Conservation (phyloP, 2,113 vertebrate species). For the Oreochromis spilurus region DNA sequence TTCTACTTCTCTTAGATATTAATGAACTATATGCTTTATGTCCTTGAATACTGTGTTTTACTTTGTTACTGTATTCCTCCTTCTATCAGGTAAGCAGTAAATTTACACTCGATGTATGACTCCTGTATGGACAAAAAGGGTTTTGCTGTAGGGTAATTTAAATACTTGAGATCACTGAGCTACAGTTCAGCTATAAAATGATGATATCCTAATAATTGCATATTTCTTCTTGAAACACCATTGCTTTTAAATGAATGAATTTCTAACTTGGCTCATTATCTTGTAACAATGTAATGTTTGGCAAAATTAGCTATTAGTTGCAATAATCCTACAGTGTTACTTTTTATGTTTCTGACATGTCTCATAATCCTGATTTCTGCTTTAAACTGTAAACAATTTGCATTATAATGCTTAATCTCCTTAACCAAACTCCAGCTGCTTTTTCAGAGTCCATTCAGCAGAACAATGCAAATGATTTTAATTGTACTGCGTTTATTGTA, state of each 20-base stretch:
- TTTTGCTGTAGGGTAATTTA: not conserved
- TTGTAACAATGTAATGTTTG: not conserved
- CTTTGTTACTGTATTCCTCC: not conserved
- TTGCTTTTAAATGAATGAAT: not conserved
- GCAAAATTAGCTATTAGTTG: not conserved
- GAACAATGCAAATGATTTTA: not conserved
- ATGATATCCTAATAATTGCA: not conserved
- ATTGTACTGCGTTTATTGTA: not conserved
- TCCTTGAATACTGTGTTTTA: not conserved
- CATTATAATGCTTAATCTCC: slow-evolving; percentile 51
- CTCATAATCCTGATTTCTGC: slow-evolving; percentile 12
- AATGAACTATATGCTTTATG: slow-evolving; percentile 16
- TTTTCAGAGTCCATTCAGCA: slow-evolving; percentile 5
- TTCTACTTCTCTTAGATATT: not conserved
- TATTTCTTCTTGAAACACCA: not conserved
- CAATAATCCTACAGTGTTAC: not conserved
- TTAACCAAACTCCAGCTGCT: slow-evolving; percentile 23
- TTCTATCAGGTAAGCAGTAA: slow-evolving; percentile 36
- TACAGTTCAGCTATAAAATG: not conserved
- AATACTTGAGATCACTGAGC: not conserved
- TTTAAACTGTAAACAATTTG: slow-evolving; percentile 25
- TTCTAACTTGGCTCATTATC: not conserved
- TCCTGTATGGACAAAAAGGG: not conserved
- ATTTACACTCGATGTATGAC: not conserved
- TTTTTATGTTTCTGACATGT: not conserved